These are phyloP conservation scores for Crioceris asparagi DNA, from an alignment of 2,888 invertebrate species.

Conservation along the genomic window DNA sequence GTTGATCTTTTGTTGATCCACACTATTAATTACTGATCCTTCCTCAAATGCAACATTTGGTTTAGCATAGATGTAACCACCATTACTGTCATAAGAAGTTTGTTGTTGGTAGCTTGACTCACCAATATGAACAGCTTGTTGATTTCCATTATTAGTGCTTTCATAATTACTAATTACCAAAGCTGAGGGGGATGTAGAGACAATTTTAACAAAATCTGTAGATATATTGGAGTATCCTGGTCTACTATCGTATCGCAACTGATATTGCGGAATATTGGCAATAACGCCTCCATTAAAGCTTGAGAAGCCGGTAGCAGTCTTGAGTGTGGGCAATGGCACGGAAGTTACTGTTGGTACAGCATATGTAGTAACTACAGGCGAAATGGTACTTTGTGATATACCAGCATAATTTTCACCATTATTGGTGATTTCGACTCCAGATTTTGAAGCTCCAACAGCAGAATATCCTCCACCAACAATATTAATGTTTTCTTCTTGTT, in stretches of 20 bases:
- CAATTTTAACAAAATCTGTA: no score
- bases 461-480: constrained; percentile 32
- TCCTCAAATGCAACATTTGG: constrained; percentile 16
- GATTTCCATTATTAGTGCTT: no score
- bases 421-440: constrained; percentile 22
- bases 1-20: not conserved
- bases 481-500: constrained; percentile 23
- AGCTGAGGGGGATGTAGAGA: no score
- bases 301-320: constrained; percentile 23
- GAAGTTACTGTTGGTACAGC: constrained; percentile 25
- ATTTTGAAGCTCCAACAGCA: constrained; percentile 23
- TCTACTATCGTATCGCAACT: constrained; percentile 18
- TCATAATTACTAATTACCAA: no score
- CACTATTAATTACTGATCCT: not conserved
- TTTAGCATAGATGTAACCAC: constrained; percentile 15
- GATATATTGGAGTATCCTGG: no score
- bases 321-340: constrained; percentile 29
- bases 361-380: constrained; percentile 19
- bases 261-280: constrained; percentile 32
- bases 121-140: no score
- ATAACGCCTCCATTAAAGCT: constrained; percentile 30
- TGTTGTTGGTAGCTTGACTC: no score
- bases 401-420: constrained; percentile 20
- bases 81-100: not conserved
- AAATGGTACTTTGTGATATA: constrained; percentile 19